Evolutionary conservation across 2,797 vertebrate genomes (phyloP).

Genomic region (Anas bahamensis): DNA sequence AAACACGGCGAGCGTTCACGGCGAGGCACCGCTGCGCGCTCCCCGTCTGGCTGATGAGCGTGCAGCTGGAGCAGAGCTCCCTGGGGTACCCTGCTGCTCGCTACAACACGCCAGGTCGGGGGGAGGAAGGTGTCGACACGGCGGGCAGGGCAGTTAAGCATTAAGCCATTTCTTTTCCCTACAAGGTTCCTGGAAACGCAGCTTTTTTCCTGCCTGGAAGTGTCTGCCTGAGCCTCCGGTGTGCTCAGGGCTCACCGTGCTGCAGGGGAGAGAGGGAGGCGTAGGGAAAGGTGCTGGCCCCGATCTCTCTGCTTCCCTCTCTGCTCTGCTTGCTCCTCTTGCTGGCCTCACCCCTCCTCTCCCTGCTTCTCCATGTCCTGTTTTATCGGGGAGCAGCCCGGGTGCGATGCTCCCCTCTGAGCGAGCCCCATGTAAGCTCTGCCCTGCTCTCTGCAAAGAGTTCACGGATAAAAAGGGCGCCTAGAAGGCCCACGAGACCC

Average conservation of each 20-base stretch:
- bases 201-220: slow-evolving; percentile 15
- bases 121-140: slow-evolving; percentile 64
- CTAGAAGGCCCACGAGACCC: background rate
- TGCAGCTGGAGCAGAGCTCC: slow-evolving; percentile 80
- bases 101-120: slow-evolving; percentile 53
- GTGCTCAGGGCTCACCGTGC: background rate
- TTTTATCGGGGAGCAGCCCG: background rate
- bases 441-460: background rate
- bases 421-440: background rate
- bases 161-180: slow-evolving; percentile 68
- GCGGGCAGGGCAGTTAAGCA: slow-evolving; percentile 48
- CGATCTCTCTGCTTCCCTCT: background rate
- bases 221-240: background rate
- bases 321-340: background rate
- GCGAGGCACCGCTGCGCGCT: slow-evolving; percentile 65
- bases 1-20: slow-evolving; percentile 66
- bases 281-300: background rate
- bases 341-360: background rate
- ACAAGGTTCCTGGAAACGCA: slow-evolving; percentile 32
- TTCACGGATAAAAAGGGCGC: background rate
- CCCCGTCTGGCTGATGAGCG: slow-evolving; percentile 76
- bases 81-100: slow-evolving; percentile 75
- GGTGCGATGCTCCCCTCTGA: background rate
- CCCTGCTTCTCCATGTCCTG: background rate
- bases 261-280: background rate